A percentile compares a stretch with the other conserved stretches of the same genome.
Evolutionary conservation across 2,888 invertebrate genomes (phyloP).

Genomic region (Aethes cnicana): DNA sequence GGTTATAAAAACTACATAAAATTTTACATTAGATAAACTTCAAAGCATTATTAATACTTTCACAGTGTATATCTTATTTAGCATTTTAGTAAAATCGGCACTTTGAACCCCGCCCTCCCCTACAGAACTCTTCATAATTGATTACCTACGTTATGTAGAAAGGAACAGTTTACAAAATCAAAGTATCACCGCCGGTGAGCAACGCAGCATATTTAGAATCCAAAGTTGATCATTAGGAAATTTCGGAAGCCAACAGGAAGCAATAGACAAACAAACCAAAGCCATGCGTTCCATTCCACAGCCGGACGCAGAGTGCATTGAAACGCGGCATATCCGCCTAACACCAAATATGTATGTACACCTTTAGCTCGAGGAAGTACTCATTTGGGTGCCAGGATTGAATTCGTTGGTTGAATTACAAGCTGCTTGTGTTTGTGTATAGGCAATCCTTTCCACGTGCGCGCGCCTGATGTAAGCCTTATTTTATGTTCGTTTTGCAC

Average conservation of each 20-base stretch:
- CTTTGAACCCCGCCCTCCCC: too few relatives aligned
- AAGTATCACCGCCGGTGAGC: constrained; percentile 12
- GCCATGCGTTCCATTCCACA: too few relatives aligned
- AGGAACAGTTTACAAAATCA: too few relatives aligned
- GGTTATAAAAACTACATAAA: too few relatives aligned
- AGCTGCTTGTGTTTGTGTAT: constrained; percentile 7
- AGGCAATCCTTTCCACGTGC: constrained; percentile 19
- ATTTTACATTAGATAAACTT: too few relatives aligned
- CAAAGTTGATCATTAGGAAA: constrained; percentile 13
- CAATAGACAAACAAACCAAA: constrained; percentile 51
- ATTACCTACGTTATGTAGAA: too few relatives aligned
- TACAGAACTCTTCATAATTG: too few relatives aligned
- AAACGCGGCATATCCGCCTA: constrained; percentile 52
- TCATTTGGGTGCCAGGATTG: constrained; percentile 18
- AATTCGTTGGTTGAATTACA: constrained; percentile 26
- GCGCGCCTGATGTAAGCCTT: neutral
- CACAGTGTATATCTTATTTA: too few relatives aligned
- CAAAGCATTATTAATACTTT: too few relatives aligned
- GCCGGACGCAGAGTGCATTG: constrained; percentile 70
- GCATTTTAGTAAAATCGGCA: too few relatives aligned
- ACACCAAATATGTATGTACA: constrained; percentile 43
- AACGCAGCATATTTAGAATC: constrained; percentile 3
- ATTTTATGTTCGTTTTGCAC: neutral
- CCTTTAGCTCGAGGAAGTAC: constrained; percentile 32
- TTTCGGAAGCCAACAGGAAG: constrained; percentile 53